Percentiles rank a stretch among this genome's conserved stretches.
phyloP scores from a whole-genome alignment of 1,140 invertebrate genomes.

The Papilio xuthus region DNA sequence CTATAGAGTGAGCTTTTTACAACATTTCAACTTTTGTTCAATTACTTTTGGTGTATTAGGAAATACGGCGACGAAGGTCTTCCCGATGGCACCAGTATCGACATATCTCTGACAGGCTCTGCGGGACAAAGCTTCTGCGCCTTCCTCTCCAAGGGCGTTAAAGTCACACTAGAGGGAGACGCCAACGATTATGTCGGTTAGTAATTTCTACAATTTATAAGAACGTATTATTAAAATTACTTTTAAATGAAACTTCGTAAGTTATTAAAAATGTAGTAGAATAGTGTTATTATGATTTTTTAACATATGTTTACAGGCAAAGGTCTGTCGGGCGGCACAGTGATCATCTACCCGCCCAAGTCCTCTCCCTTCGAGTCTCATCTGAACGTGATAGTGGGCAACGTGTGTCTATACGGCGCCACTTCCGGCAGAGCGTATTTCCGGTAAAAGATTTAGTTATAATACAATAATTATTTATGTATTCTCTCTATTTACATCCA shows the following conservation, averaged over 20 bases:
- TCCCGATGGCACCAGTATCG: conserved; percentile 90
- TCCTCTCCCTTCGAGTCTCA: conserved; percentile 92
- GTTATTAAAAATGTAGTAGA: no score
- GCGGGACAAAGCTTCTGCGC: conserved; percentile 99
- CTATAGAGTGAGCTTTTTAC: no score
- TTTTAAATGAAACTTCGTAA: neutral
- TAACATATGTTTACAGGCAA: conserved; percentile 83
- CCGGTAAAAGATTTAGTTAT: conserved; percentile 57
- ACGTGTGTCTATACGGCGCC: conserved; percentile 99
- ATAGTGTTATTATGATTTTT: no score
- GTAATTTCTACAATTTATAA: conserved; percentile 82
- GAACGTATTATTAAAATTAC: no score
- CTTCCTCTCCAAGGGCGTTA: conserved; percentile 96
- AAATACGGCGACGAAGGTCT: conserved; percentile 95
- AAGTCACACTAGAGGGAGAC: conserved; percentile 96
- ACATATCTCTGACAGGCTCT: conserved; percentile 94
- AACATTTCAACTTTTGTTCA: neutral
- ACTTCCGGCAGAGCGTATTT: conserved; percentile 97
- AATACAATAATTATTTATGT: no score
- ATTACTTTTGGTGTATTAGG: conserved; percentile 78
- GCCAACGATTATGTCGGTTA: conserved; percentile 98
- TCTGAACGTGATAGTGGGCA: conserved; percentile 98
- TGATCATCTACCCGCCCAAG: conserved; percentile 97
- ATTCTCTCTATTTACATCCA: no score
- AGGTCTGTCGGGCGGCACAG: conserved; percentile 96